These are phyloP conservation scores for Drosophila gaucha DNA, from an alignment of 2,888 invertebrate genomes.

Conservation along the genomic window DNA sequence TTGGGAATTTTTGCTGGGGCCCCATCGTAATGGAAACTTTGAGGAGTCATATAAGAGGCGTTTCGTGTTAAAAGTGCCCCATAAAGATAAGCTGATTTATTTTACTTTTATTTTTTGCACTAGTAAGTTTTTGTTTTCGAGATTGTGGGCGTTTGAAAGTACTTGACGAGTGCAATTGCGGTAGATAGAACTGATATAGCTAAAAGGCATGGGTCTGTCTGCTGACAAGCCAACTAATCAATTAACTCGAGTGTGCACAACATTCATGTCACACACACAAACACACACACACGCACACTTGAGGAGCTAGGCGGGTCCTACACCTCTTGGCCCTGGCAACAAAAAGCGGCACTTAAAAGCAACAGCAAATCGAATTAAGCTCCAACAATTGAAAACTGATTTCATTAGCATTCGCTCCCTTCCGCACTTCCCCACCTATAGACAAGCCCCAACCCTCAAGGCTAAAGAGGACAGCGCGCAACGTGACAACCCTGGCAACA, in stretches of 20 bases:
- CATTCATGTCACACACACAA: conserved; percentile 33
- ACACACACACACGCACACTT: neutral
- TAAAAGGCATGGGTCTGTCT: conserved; percentile 33
- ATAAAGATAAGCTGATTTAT: conserved; percentile 47
- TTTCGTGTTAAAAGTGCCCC: conserved; percentile 18
- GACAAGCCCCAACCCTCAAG: conserved; percentile 12
- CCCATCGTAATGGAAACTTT: conserved; percentile 13
- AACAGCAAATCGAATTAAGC: conserved; percentile 65
- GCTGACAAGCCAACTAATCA: conserved; percentile 64
- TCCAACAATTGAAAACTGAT: conserved; percentile 63
- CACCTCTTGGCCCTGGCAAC: conserved; percentile 23
- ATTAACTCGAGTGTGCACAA: conserved; percentile 67
- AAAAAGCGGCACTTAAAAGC: conserved; percentile 58
- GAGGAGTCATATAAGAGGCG: conserved; percentile 12
- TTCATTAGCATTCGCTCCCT: conserved; percentile 47
- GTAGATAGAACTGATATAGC: conserved; percentile 10
- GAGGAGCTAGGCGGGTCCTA: conserved; percentile 15
- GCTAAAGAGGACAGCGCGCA: conserved; percentile 6
- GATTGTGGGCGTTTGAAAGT: conserved; percentile 25
- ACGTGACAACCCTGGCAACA: conserved; percentile 8
- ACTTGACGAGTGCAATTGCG: conserved; percentile 20
- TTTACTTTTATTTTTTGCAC: conserved; percentile 13
- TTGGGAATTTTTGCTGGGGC: neutral
- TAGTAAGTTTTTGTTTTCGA: conserved; percentile 4
- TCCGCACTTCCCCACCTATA: too few relatives aligned